A percentile compares a stretch with the other conserved stretches of the same genome.
phyloP scores from a whole-genome alignment of 2,113 vertebrate genomes.

The Tautogolabrus adspersus region DNA sequence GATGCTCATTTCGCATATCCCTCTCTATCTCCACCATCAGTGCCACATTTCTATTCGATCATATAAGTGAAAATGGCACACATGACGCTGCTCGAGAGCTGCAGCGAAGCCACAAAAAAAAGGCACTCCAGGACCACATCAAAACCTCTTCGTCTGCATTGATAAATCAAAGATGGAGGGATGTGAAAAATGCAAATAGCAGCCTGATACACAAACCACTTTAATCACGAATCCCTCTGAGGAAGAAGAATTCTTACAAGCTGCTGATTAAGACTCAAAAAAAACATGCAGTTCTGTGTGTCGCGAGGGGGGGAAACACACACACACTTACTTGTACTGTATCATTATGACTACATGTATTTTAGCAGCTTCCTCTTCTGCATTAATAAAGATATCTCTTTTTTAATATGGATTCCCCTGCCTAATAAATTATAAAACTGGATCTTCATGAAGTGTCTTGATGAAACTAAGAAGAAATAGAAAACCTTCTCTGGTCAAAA shows the following conservation, averaged over 20 bases:
- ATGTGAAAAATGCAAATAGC: conserved; percentile 12
- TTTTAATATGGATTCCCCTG: no score
- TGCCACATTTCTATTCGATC: conserved; percentile 14
- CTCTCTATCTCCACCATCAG: conserved; percentile 4
- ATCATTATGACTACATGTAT: not conserved
- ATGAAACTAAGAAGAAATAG: no score
- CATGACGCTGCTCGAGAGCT: not conserved
- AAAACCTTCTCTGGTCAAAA: no score
- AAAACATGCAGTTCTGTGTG: not conserved
- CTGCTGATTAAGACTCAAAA: not conserved
- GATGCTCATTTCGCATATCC: not conserved
- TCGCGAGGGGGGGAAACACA: not conserved
- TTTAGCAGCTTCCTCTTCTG: no score
- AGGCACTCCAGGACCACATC: not conserved
- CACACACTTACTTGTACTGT: not conserved
- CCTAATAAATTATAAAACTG: no score
- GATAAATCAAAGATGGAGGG: conserved; percentile 27
- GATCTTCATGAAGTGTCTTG: no score
- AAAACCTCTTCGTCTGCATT: not conserved
- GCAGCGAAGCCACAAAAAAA: not conserved
- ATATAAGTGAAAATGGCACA: not conserved
- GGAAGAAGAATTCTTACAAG: not conserved
- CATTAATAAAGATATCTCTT: no score
- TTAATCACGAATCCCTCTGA: not conserved
- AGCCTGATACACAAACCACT: conserved; percentile 16